Conservation (phyloP, 2,113 vertebrate genomes). For the Mugil cephalus region DNA sequence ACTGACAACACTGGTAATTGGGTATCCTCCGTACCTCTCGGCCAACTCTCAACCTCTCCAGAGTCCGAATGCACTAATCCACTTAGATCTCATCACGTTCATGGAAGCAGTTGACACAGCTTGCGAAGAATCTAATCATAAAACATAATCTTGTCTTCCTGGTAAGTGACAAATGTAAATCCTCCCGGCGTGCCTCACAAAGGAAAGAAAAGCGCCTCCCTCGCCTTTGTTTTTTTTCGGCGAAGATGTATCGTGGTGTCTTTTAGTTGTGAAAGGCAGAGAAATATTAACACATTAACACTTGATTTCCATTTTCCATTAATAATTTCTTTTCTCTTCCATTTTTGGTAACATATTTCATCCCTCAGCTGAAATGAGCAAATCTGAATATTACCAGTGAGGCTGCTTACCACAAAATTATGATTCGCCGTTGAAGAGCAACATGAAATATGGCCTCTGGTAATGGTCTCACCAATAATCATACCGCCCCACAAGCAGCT, state of each 20-base stretch:
- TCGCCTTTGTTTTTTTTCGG: constrained; percentile 48
- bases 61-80: constrained; percentile 42
- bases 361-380: constrained; percentile 57
- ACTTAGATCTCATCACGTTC: constrained; percentile 51
- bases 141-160: constrained; percentile 59
- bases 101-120: constrained; percentile 46
- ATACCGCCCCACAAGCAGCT: constrained; percentile 57
- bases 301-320: constrained; percentile 77
- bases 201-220: constrained; percentile 53
- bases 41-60: constrained; percentile 42
- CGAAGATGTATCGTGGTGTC: constrained; percentile 68
- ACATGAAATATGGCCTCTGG: constrained; percentile 57
- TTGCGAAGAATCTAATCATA: constrained; percentile 60
- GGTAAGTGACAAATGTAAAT: constrained; percentile 64
- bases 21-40: constrained; percentile 44
- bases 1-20: constrained; percentile 55
- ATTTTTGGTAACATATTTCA: constrained; percentile 68
- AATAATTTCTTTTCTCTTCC: constrained; percentile 76
- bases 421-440: constrained; percentile 66
- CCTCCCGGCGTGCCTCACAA: constrained; percentile 34
- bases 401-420: constrained; percentile 54
- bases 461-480: constrained; percentile 54
- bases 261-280: constrained; percentile 69
- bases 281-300: constrained; percentile 81
- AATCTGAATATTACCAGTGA: constrained; percentile 50